A percentile compares a stretch with the other conserved stretches of the same genome.
Conservation (phyloP, 2,797 vertebrate species). For the Macrochelys suwanniensis region DNA sequence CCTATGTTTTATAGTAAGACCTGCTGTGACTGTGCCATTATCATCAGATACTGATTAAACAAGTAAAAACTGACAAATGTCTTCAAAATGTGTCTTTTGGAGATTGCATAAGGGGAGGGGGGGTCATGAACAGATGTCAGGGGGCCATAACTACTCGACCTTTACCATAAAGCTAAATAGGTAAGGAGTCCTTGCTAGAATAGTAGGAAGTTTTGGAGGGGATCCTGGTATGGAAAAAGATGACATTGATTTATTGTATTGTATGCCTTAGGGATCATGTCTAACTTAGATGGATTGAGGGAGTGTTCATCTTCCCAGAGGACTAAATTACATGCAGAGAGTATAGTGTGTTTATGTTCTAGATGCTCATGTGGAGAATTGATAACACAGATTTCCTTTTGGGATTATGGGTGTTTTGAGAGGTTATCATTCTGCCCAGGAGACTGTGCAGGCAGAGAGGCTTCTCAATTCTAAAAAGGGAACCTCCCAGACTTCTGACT, state of each 20-base stretch:
- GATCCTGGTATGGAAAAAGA: background rate
- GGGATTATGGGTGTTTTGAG: background rate
- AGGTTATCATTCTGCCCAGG: background rate
- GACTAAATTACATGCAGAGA: background rate
- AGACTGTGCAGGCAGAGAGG: background rate
- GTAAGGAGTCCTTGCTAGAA: background rate
- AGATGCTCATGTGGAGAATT: background rate
- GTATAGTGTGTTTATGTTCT: background rate
- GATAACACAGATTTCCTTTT: background rate
- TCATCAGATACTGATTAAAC: conserved; percentile 21
- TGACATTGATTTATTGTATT: background rate
- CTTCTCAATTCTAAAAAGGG: background rate
- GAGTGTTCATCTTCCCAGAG: background rate
- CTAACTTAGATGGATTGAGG: background rate
- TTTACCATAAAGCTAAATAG: too few relatives aligned
- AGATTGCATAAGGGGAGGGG: background rate
- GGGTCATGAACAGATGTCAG: background rate
- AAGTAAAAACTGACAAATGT: conserved; percentile 59
- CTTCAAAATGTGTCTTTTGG: background rate
- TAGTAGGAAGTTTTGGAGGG: background rate
- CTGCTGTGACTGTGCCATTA: background rate
- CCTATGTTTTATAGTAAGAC: conserved; percentile 14
- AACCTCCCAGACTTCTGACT: background rate
- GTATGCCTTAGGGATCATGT: background rate
- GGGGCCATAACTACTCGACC: background rate